Evolutionary conservation across 2,888 invertebrate species (phyloP).

Genomic region (Phyllotreta cruciferae): DNA sequence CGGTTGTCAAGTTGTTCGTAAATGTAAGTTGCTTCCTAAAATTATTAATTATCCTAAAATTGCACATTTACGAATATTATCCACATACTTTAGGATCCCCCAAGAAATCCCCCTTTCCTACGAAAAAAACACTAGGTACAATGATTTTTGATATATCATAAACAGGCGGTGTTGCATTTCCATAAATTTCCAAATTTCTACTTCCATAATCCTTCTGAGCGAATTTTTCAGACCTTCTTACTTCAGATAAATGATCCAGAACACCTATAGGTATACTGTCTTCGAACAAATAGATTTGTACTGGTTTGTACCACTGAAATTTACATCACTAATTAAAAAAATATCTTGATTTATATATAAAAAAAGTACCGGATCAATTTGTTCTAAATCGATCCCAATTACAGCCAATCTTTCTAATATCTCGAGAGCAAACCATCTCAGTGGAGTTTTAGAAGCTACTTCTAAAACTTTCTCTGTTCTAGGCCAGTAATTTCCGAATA

Average conservation of each 20-base stretch:
- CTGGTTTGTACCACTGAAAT: slow-evolving; percentile 11
- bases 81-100: slow-evolving; percentile 15
- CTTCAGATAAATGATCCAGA: slow-evolving; percentile 14
- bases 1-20: not conserved
- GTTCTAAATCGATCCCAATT: slow-evolving; percentile 14
- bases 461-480: not conserved
- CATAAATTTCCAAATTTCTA: slow-evolving; percentile 12
- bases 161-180: slow-evolving; percentile 7
- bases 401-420: not conserved
- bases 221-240: slow-evolving; percentile 3
- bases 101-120: slow-evolving; percentile 17
- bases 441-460: slow-evolving; percentile 2
- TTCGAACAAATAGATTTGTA: not conserved
- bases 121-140: slow-evolving; percentile 19
- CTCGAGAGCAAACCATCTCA: not conserved
- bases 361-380: slow-evolving; percentile 22
- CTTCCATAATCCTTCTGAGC: slow-evolving; percentile 22
- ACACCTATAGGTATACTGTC: slow-evolving; percentile 15
- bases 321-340: not conserved
- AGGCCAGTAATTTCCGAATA: slow-evolving; percentile 12
- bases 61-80: not conserved
- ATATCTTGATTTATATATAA: not conserved
- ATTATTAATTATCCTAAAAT: slow-evolving; percentile 5
- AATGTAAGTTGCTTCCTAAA: not conserved
- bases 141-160: slow-evolving; percentile 18